phyloP scores from a whole-genome alignment of 2,888 invertebrate genomes.

The Syrista parreyssii region DNA sequence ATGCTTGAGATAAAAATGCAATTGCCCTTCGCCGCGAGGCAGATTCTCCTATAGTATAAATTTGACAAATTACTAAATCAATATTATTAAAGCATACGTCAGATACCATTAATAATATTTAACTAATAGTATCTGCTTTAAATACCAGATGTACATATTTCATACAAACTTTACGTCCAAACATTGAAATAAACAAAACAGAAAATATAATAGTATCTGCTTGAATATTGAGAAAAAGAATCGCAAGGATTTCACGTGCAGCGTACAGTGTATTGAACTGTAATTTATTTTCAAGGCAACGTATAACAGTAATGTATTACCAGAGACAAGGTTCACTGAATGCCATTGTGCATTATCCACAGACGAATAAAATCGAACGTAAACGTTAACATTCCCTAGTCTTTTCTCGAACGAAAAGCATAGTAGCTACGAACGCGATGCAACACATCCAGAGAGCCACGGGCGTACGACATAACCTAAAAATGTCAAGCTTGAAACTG shows the following conservation, averaged over 20 bases:
- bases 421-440: not conserved
- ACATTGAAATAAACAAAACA: no score
- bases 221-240: not conserved
- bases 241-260: not conserved
- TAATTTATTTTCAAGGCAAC: not conserved
- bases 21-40: no score
- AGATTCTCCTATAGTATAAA: no score
- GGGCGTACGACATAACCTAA: not conserved
- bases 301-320: not conserved
- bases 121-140: no score
- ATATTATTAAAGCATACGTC: no score
- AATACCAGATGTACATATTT: no score
- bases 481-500: not conserved
- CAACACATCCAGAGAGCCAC: not conserved
- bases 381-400: not conserved
- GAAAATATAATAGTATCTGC: no score
- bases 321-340: not conserved
- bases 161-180: no score
- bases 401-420: not conserved
- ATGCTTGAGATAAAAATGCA: no score
- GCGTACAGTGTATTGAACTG: not conserved
- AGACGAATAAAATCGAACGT: not conserved
- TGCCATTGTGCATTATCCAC: not conserved
- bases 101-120: no score
- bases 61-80: no score